These are phyloP conservation scores for Vulpes lagopus DNA, from an alignment of 2,113 vertebrate species.

Conservation along the genomic window DNA sequence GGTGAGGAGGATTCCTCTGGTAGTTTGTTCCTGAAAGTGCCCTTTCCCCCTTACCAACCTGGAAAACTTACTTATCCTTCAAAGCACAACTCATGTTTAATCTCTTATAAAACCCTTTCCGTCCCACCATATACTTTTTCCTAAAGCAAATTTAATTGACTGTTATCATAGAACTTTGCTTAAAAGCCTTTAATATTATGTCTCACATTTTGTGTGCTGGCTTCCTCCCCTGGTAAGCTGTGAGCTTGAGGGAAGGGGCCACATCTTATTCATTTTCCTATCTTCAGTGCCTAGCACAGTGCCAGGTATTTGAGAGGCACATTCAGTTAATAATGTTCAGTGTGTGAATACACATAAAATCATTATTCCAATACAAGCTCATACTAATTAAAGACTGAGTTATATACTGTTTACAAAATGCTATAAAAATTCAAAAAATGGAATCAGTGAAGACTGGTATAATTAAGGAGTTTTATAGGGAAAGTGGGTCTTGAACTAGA, in stretches of 20 bases:
- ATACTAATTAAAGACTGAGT: background rate
- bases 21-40: background rate
- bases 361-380: background rate
- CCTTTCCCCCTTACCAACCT: background rate
- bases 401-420: background rate
- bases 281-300: background rate
- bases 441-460: background rate
- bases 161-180: background rate
- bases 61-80: background rate
- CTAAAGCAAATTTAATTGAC: background rate
- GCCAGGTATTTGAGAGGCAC: background rate
- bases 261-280: background rate
- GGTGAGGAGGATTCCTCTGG: background rate
- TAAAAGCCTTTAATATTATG: background rate
- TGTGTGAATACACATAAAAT: background rate
- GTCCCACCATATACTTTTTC: background rate
- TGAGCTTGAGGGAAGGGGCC: background rate
- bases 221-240: background rate
- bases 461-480: background rate
- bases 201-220: background rate
- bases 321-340: constrained; percentile 9
- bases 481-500: background rate
- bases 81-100: constrained; percentile 15
- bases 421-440: background rate
- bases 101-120: background rate